These are phyloP conservation scores for Leptinotarsa peninsularis DNA, from an alignment of 2,888 invertebrate species.

Conservation along the genomic window DNA sequence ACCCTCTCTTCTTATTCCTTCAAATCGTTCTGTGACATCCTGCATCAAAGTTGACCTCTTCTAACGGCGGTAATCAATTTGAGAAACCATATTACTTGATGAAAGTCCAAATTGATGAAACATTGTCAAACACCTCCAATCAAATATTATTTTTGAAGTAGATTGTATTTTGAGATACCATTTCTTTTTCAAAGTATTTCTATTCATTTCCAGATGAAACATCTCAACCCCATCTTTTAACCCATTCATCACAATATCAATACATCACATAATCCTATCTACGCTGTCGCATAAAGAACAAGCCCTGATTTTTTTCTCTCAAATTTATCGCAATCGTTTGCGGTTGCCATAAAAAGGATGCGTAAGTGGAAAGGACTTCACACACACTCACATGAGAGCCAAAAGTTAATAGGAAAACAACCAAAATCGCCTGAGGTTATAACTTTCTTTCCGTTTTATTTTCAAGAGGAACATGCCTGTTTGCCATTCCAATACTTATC, in stretches of 20 bases:
- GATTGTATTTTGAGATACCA: no score
- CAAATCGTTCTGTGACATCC: no score
- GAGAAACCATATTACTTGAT: no score
- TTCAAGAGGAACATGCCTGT: background rate
- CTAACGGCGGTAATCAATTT: no score
- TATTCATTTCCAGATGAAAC: no score
- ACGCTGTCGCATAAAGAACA: background rate
- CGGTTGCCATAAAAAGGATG: slow-evolving; percentile 12
- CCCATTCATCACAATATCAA: background rate
- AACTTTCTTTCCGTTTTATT: background rate
- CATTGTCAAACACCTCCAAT: no score
- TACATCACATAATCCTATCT: background rate
- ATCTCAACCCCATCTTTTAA: no score
- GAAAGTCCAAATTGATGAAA: no score
- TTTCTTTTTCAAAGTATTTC: no score
- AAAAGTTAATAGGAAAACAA: slow-evolving; percentile 18
- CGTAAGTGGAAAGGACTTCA: slow-evolving; percentile 13
- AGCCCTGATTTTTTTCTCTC: background rate
- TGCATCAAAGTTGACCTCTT: no score
- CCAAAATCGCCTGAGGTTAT: slow-evolving; percentile 8
- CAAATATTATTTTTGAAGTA: no score
- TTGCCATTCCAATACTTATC: slow-evolving; percentile 1
- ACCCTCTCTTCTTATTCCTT: no score
- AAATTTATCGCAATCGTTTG: slow-evolving; percentile 4
- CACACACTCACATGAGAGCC: slow-evolving; percentile 8